Evolutionary conservation across 2,797 vertebrate genomes (phyloP).

Genomic region (Clarias fuscus): DNA sequence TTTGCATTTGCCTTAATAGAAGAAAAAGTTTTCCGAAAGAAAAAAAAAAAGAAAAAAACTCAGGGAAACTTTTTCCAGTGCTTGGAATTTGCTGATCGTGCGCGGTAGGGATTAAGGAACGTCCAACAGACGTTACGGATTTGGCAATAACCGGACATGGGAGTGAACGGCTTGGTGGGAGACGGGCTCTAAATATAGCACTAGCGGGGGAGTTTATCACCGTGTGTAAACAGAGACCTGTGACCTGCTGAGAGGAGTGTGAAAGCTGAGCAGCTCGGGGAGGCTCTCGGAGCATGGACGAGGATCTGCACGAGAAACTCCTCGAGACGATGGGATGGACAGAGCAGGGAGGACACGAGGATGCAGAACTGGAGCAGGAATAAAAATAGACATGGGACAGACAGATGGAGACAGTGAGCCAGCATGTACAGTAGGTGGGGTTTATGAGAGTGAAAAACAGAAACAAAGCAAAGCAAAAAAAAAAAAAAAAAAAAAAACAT

Average conservation of each 20-base stretch:
- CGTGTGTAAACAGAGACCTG: conserved; percentile 33
- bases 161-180: conserved; percentile 28
- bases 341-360: conserved; percentile 1
- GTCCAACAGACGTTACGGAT: not conserved
- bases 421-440: not conserved
- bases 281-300: conserved; percentile 5
- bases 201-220: not conserved
- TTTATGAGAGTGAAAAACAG: not conserved
- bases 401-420: not conserved
- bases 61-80: conserved; percentile 8
- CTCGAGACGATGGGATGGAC: not conserved
- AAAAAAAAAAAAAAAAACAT: too few relatives aligned
- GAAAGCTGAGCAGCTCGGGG: conserved; percentile 2
- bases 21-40: conserved; percentile 25
- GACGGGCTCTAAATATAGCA: conserved; percentile 17
- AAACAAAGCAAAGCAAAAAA: not conserved
- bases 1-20: conserved; percentile 61
- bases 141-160: conserved; percentile 12
- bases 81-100: not conserved
- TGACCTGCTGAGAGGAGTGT: conserved; percentile 33
- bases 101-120: not conserved
- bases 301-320: conserved; percentile 19
- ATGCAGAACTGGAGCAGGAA: not conserved
- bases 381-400: conserved; percentile 28
- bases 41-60: conserved; percentile 26